Evolutionary conservation across 2,113 vertebrate species (phyloP), one percentile per base, ranked within the genome.

Genomic region (Montifringilla adamsi): DNA sequence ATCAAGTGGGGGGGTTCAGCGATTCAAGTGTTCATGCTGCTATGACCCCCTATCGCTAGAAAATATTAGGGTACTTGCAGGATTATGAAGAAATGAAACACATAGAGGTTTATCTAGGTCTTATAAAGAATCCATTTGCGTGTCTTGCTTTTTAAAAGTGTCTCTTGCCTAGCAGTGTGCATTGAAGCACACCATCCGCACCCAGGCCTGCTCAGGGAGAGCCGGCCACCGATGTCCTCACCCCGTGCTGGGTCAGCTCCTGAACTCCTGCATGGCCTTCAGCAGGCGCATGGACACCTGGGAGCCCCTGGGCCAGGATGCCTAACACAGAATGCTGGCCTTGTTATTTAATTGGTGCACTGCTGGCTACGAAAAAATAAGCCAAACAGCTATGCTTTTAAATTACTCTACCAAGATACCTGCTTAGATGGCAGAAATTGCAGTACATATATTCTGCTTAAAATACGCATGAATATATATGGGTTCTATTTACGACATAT

Each of bases 401-500:
- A 90, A 92, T 76, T 66, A 64, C 62, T 70, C 49, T 39, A 82
- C 37, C 49, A 72, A 82, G 64, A 43, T 73, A 94, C 27, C 90
- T 94, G 93, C 90, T 87, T 75, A 78, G 79, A 53, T 13, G 60
- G 88, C 86, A 97, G 68, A 94, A 92, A 95, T 18, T 35, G 83
- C 79, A 69, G 70, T 35, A 86, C 39, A 22, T 50, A 6, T 15
- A 90, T 93, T 86, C 64, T 84, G 47, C 62, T 82, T 74, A 80
- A 90, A 69, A 91, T 90, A 70, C 0, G 1, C 50, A 86, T 67
- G 62, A 89, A 93, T 94, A 90, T 90, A 92, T 64, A 93, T 28
- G 60, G 43, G 37, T 81, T 94, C 83, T 91, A 72, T 80, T 92
- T 78, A 77, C 33, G 63, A 84, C 44, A 44, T 16, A 77, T 3